A percentile compares a stretch with the other conserved stretches of the same genome.
Evolutionary conservation across 2,113 vertebrate genomes (phyloP).

Genomic region (Lampris incognitus): DNA sequence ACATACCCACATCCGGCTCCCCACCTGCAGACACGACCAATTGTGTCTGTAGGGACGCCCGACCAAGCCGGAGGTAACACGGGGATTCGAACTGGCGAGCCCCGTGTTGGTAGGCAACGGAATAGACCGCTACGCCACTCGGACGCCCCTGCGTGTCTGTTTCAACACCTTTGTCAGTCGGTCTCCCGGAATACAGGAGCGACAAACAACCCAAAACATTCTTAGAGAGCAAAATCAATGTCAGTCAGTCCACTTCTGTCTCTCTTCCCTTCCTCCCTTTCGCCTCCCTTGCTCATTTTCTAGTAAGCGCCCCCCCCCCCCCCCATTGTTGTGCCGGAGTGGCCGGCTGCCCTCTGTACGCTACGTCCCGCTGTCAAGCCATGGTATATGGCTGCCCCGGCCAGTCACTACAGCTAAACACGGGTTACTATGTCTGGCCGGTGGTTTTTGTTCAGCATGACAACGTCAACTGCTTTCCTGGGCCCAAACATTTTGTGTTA

Average conservation of each 20-base stretch:
- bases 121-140: no score
- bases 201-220: conserved; percentile 39
- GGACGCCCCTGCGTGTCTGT: background rate
- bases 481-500: conserved; percentile 64
- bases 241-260: conserved; percentile 8
- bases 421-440: conserved; percentile 63
- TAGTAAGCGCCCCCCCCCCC: background rate
- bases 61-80: no score
- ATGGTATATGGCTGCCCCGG: conserved; percentile 8
- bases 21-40: no score
- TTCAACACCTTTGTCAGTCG: conserved; percentile 14
- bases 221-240: conserved; percentile 34
- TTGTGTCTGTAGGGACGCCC: no score
- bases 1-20: no score
- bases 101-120: no score
- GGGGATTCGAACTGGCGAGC: no score
- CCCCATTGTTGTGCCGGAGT: conserved; percentile 36
- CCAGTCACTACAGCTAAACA: conserved; percentile 48
- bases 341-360: conserved; percentile 31
- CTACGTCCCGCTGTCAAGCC: conserved; percentile 28
- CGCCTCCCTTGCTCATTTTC: background rate
- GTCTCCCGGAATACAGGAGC: conserved; percentile 15
- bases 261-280: conserved; percentile 7
- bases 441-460: conserved; percentile 54
- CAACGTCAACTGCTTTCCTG: conserved; percentile 27